These are phyloP conservation scores for Staurois parvus DNA, from an alignment of 2,797 vertebrate genomes.

Conservation along the genomic window DNA sequence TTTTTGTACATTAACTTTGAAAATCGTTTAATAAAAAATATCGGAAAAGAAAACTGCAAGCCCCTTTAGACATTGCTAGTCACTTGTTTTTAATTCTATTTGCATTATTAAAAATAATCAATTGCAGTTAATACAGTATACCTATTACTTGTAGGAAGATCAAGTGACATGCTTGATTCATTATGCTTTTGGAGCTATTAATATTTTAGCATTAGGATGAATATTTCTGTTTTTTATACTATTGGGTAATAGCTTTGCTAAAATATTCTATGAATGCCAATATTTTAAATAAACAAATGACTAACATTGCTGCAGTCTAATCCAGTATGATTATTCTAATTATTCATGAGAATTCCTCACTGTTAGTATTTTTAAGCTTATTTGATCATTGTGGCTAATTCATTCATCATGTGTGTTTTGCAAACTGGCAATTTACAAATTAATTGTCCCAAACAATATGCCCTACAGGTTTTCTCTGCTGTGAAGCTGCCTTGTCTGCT, in stretches of 20 bases:
- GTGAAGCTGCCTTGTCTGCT: constrained; percentile 66
- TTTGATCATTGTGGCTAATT: constrained; percentile 66
- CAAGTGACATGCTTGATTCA: too few species aligned
- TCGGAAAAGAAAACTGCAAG: too few species aligned
- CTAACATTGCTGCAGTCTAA: neutral
- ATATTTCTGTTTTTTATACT: neutral
- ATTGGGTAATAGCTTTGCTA: neutral
- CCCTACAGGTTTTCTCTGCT: constrained; percentile 69
- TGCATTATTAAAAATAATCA: neutral
- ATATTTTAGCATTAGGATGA: too few species aligned
- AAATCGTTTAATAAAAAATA: too few species aligned
- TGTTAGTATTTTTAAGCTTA: constrained; percentile 47
- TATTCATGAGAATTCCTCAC: constrained; percentile 65
- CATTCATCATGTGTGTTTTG: constrained; percentile 61
- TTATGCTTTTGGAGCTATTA: too few species aligned
- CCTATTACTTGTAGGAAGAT: too few species aligned
- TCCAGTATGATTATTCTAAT: constrained; percentile 67
- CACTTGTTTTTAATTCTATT: neutral
- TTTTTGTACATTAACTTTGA: too few species aligned
- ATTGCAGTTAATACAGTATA: neutral
- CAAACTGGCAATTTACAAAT: constrained; percentile 78
- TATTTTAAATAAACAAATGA: neutral
- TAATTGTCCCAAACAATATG: constrained; percentile 75
- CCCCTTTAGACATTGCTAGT: too few species aligned
- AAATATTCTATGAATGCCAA: neutral